Conservation (phyloP, 2,797 vertebrate species). For the Fistularia commersonii region DNA sequence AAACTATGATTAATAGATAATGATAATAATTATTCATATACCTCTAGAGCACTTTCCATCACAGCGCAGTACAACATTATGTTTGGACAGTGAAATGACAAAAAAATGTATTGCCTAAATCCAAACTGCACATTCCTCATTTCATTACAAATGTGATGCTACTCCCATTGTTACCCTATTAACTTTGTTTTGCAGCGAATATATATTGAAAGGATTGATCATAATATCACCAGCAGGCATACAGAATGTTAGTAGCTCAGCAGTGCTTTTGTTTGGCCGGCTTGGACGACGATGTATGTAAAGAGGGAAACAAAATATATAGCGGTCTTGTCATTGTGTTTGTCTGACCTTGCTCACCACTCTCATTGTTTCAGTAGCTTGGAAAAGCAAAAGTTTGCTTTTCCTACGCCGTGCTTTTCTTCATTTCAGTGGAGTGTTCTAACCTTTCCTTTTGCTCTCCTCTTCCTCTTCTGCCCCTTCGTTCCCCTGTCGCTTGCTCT, state of each 20-base stretch:
- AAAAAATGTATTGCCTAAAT: too few relatives aligned
- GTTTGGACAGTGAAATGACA: too few relatives aligned
- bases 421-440: slow-evolving; percentile 3
- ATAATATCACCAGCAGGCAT: slow-evolving; percentile 11
- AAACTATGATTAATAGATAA: too few relatives aligned
- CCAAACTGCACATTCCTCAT: too few relatives aligned
- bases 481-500: slow-evolving; percentile 4
- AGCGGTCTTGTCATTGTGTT: slow-evolving; percentile 17
- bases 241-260: slow-evolving; percentile 9
- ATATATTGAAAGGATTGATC: slow-evolving; percentile 18
- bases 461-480: slow-evolving; percentile 4
- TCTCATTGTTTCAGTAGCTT: slow-evolving; percentile 29
- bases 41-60: too few relatives aligned
- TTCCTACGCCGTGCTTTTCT: slow-evolving; percentile 6
- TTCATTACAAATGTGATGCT: too few relatives aligned
- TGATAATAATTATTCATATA: too few relatives aligned
- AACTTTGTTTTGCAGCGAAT: too few relatives aligned
- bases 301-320: slow-evolving; percentile 4
- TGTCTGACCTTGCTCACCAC: slow-evolving; percentile 39
- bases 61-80: too few relatives aligned
- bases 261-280: too few relatives aligned
- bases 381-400: slow-evolving; percentile 28
- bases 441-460: slow-evolving; percentile 14
- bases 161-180: too few relatives aligned
- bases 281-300: neutral